phyloP scores from a whole-genome alignment of 1,140 invertebrate genomes.

The Temnothorax curvispinosus region DNA sequence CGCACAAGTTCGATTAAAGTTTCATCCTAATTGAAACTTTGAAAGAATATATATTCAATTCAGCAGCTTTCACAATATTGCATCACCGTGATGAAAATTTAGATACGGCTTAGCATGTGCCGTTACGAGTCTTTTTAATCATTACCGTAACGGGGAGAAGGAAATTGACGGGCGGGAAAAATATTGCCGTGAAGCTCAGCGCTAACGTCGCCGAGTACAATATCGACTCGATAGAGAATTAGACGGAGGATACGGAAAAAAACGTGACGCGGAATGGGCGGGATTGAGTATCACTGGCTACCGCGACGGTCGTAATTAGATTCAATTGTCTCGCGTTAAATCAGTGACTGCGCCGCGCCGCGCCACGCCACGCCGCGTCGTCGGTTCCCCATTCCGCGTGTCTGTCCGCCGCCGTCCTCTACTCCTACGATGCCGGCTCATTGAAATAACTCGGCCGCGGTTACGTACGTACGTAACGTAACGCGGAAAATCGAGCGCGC shows the following conservation, averaged over 20 bases:
- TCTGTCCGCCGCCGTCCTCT: slow-evolving; percentile 75
- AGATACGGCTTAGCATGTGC: slow-evolving; percentile 48
- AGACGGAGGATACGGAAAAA: slow-evolving; percentile 31
- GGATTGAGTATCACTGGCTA: slow-evolving; percentile 77
- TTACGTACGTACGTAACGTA: slow-evolving; percentile 30
- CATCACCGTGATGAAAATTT: slow-evolving; percentile 44
- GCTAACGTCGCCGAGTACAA: slow-evolving; percentile 28
- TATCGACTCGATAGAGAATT: slow-evolving; percentile 56
- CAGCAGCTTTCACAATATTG: not conserved
- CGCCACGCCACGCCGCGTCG: slow-evolving; percentile 24
- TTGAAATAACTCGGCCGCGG: slow-evolving; percentile 78
- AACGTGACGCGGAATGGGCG: slow-evolving; percentile 60
- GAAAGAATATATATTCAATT: slow-evolving; percentile 22
- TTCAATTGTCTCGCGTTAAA: slow-evolving; percentile 86
- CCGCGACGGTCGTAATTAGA: slow-evolving; percentile 84
- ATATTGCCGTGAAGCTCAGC: slow-evolving; percentile 45
- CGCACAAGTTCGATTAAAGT: not conserved
- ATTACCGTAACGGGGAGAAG: slow-evolving; percentile 42
- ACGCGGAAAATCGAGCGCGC: slow-evolving; percentile 65
- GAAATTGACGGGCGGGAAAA: slow-evolving; percentile 59
- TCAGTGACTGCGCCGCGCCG: slow-evolving; percentile 82
- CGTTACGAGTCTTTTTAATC: slow-evolving; percentile 52
- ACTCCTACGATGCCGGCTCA: slow-evolving; percentile 79
- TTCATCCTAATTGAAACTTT: not conserved
- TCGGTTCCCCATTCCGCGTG: slow-evolving; percentile 76